Evolutionary conservation across 1,140 invertebrate species (phyloP).

Genomic region (Drosophila repletoides): DNA sequence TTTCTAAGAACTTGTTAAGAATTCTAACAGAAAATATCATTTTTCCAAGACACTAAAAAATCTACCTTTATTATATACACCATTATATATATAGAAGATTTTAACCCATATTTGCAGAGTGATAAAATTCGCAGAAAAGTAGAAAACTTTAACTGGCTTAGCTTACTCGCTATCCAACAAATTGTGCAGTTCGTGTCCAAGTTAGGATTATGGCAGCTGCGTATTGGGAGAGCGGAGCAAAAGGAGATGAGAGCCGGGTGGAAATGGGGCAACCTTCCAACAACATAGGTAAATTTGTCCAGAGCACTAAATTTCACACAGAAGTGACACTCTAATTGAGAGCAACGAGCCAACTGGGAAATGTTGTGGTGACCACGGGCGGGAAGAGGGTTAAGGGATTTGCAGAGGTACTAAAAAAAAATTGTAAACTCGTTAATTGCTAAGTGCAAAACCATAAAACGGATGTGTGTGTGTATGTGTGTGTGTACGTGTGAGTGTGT

Average conservation of each 20-base stretch:
- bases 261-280: background rate
- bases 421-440: conserved; percentile 71
- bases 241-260: background rate
- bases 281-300: conserved; percentile 64
- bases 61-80: too few species aligned
- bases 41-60: too few species aligned
- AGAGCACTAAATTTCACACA: conserved; percentile 34
- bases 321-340: conserved; percentile 43
- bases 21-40: too few species aligned
- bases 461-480: too few species aligned
- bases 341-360: conserved; percentile 52
- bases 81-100: too few species aligned
- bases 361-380: conserved; percentile 16
- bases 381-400: background rate
- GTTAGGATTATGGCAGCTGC: conserved; percentile 3
- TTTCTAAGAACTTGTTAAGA: too few species aligned
- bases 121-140: background rate
- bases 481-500: too few species aligned
- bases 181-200: background rate
- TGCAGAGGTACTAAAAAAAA: conserved; percentile 36
- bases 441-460: conserved; percentile 66
- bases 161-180: too few species aligned
- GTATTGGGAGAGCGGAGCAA: background rate
- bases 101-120: too few species aligned
- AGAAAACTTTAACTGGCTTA: too few species aligned